Evolutionary conservation across 2,797 vertebrate genomes (phyloP).

Genomic region (Limosa lapponica): DNA sequence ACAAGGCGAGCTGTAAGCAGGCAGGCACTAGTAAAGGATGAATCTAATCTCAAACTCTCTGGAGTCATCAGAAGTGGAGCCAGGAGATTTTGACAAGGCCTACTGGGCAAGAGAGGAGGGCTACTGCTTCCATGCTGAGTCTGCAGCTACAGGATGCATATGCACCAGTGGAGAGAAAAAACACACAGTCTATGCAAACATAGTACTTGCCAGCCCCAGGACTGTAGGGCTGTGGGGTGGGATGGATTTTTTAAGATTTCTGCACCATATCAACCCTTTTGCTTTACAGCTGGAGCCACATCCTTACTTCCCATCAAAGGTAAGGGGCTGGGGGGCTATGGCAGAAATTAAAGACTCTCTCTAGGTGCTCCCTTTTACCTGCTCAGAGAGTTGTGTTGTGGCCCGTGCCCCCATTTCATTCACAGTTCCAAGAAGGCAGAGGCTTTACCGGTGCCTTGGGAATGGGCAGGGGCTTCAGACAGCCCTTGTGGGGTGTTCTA

Average conservation of each 20-base stretch:
- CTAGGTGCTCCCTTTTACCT: background rate
- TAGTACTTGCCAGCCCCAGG: background rate
- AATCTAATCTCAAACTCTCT: background rate
- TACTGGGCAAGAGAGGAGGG: background rate
- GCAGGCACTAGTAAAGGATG: background rate
- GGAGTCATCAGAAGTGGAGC: background rate
- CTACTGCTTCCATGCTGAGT: background rate
- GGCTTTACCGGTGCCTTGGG: fast-evolving
- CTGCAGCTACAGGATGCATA: background rate
- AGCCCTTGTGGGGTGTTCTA: background rate
- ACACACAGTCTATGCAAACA: no score
- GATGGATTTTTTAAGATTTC: background rate
- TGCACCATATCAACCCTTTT: background rate
- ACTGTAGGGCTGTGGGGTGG: background rate
- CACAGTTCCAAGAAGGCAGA: background rate
- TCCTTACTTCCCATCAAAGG: background rate
- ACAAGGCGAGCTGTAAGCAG: background rate
- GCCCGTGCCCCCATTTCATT: background rate
- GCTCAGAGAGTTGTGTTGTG: background rate
- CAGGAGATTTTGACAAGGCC: background rate
- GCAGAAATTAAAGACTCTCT: background rate
- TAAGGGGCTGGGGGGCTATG: fast-evolving
- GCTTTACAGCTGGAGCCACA: background rate
- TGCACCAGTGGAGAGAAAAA: fast-evolving
- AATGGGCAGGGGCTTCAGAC: background rate